These are phyloP conservation scores for Dolichotis patagonum DNA, from an alignment of 2,113 vertebrate species.

Conservation along the genomic window DNA sequence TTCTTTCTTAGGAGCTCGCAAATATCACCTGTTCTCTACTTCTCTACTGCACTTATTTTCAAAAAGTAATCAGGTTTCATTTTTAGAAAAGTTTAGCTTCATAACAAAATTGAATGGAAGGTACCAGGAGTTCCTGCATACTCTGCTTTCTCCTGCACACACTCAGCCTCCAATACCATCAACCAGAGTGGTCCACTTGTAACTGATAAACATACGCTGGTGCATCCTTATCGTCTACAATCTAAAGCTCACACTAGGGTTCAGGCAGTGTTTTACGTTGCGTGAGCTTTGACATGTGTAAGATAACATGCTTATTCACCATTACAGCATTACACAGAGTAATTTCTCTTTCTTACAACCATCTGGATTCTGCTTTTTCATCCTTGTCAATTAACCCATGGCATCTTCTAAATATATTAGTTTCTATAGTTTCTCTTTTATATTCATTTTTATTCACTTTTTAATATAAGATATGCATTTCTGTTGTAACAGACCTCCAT, in stretches of 20 bases:
- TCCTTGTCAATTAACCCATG: background rate
- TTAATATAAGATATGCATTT: background rate
- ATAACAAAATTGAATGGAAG: background rate
- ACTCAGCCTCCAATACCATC: background rate
- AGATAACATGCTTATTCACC: background rate
- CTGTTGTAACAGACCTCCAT: background rate
- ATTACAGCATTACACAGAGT: background rate
- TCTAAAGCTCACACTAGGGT: background rate
- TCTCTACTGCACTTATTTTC: background rate
- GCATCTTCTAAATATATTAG: background rate
- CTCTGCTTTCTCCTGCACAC: background rate
- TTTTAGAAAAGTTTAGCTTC: background rate
- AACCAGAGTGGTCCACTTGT: accelerated
- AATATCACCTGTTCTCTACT: background rate
- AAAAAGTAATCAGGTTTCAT: background rate
- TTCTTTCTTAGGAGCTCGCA: background rate
- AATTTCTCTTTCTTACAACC: background rate
- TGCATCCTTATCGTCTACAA: background rate
- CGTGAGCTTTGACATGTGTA: background rate
- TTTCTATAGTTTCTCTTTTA: background rate
- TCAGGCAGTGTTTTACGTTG: background rate
- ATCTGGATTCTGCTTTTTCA: background rate
- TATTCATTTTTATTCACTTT: background rate
- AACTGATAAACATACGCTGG: background rate
- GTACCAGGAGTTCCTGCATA: background rate